phyloP scores from a whole-genome alignment of 1,140 invertebrate species.

The Dendroctonus ponderosae region DNA sequence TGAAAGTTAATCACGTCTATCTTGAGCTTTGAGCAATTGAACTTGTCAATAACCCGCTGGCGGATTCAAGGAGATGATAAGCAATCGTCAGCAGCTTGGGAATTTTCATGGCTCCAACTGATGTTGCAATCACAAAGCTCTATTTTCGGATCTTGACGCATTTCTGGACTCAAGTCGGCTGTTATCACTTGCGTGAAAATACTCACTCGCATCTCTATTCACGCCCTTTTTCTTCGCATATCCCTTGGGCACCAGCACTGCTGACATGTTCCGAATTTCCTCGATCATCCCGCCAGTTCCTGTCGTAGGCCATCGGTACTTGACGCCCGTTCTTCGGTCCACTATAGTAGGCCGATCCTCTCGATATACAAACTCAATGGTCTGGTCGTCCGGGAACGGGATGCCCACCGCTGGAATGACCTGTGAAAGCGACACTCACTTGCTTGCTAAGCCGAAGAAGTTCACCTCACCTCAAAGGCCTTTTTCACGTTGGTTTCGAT shows the following conservation, averaged over 20 bases:
- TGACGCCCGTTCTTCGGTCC: slow-evolving; percentile 36
- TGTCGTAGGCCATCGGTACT: slow-evolving; percentile 65
- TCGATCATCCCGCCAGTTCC: slow-evolving; percentile 60
- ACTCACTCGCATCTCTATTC: slow-evolving; percentile 56
- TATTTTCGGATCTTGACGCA: too few species aligned
- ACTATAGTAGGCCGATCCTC: slow-evolving; percentile 40
- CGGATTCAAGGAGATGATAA: too few species aligned
- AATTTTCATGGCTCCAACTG: too few species aligned
- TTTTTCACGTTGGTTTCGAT: slow-evolving; percentile 27
- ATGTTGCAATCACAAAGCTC: too few species aligned
- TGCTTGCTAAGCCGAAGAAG: background rate
- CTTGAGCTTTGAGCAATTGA: too few species aligned
- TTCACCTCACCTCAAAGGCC: slow-evolving; percentile 28
- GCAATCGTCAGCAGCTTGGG: too few species aligned
- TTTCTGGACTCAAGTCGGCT: too few species aligned
- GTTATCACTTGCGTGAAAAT: too few species aligned
- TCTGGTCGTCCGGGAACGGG: slow-evolving; percentile 39
- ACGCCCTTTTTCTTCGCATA: slow-evolving; percentile 58
- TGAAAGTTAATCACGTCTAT: too few species aligned
- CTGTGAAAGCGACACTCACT: slow-evolving; percentile 25
- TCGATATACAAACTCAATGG: slow-evolving; percentile 39
- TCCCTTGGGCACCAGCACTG: slow-evolving; percentile 66
- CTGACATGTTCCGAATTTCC: slow-evolving; percentile 65
- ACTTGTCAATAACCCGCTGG: too few species aligned
- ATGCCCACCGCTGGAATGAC: slow-evolving; percentile 43